A percentile compares a stretch with the other conserved stretches of the same genome.
These are phyloP conservation scores for Tenthredo amoena DNA, from an alignment of 2,888 invertebrate genomes.

Conservation along the genomic window DNA sequence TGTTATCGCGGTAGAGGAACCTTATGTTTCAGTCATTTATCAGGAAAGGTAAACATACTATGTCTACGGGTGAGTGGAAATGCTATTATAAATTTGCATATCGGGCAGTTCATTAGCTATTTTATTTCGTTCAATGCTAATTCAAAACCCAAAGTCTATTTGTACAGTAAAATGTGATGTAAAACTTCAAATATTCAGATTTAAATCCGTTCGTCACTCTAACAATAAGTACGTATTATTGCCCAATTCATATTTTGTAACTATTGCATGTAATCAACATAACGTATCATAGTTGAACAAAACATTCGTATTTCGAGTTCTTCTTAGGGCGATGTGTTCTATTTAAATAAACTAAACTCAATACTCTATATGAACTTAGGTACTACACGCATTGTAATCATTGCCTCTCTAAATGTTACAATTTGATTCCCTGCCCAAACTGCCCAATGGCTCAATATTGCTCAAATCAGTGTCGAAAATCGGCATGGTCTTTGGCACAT, in stretches of 20 bases:
- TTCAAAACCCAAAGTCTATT: background rate
- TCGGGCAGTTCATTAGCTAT: constrained; percentile 26
- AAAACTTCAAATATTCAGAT: background rate
- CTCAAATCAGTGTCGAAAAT: constrained; percentile 70
- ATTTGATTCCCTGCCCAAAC: constrained; percentile 72
- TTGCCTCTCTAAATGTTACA: constrained; percentile 71
- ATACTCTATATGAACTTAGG: constrained; percentile 60
- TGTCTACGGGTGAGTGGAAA: background rate
- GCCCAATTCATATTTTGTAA: background rate
- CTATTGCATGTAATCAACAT: background rate
- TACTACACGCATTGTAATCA: constrained; percentile 76
- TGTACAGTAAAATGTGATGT: background rate
- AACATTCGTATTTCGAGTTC: background rate
- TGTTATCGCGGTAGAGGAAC: constrained; percentile 71
- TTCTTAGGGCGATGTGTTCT: background rate
- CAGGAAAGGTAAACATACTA: constrained; percentile 68
- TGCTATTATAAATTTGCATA: background rate
- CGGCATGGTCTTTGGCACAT: constrained; percentile 71
- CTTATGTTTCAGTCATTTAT: constrained; percentile 72
- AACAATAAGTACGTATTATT: background rate
- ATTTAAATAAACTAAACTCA: background rate
- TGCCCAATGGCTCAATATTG: constrained; percentile 75
- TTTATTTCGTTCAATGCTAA: background rate
- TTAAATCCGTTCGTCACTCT: background rate
- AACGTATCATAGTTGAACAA: background rate